Base-by-base conservation (phyloP, 2,888 invertebrate species). In the Aphidius colemani region DNA sequence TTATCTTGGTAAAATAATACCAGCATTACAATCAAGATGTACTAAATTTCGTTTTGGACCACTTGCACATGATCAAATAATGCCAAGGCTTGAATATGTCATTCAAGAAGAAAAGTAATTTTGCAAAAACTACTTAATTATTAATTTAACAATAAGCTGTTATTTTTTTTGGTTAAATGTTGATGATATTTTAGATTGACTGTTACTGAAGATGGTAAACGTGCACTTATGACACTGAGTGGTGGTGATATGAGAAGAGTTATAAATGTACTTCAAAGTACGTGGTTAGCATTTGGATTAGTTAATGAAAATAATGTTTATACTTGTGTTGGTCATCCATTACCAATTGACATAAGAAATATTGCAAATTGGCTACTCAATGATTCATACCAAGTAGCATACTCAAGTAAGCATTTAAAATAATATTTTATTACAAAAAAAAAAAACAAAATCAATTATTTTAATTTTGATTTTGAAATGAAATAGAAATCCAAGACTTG, bases 161-260 rank as follows among this genome's bases (percentile, higher is more conserved):
- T 6, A 18, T 40, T 59, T 43, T 45, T 40, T n/a, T 39, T 61
- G 10, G 44, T 61, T 7, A 40, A 51, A 8, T 3, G 3, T 30
- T 30, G n/a, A 63, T 49, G 59, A 62, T 68, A 65, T 46, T 68
- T 39, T 53, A 73, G 71, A 50, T 30, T 97, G 7, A 88, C 88
- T 66, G 89, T 94, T 40, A 90, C 92, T 0, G 91, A 94, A 67
- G 94, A 94, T 84, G 99, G 98, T 0, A 90, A 93, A 78, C 88
- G 92, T 71, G 97, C 98, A 0, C 82, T 99, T 6, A 85, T 98
- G 68, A 91, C 92, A 0, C 85, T 99, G 2, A 93, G 97, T 0
- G 92, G 92, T 65, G 99, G 99, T 9, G 99, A 99, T 83, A 99
- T 99, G 99, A 88, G 99, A 71, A 95, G 94, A 82, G 96, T 98